Evolutionary conservation across 2,113 vertebrate species (phyloP).

Genomic region (Microtus montanus): DNA sequence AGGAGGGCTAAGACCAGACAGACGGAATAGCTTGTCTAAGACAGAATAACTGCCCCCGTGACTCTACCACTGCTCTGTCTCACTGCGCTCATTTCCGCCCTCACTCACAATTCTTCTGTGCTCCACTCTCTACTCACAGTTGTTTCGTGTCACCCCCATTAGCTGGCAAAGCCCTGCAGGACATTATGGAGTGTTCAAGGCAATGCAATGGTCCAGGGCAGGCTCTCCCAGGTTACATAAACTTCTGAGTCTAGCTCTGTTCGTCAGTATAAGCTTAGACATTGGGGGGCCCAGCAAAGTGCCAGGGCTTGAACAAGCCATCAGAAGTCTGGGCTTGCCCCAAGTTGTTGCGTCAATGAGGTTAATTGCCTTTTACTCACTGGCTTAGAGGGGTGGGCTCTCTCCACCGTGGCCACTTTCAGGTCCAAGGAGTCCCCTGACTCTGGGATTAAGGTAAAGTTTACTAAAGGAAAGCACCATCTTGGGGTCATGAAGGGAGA

Average conservation of each 20-base stretch:
- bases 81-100: not conserved
- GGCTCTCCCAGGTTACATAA: not conserved
- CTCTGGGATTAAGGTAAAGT: not conserved
- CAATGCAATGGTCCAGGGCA: not conserved
- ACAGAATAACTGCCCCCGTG: slow-evolving; percentile 32
- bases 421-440: not conserved
- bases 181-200: not conserved
- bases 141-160: not conserved
- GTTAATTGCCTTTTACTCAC: fast-evolving
- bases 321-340: not conserved
- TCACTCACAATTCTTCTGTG: not conserved
- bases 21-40: slow-evolving; percentile 39
- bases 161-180: not conserved
- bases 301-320: not conserved
- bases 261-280: not conserved
- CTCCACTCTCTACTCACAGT: not conserved
- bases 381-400: fast-evolving
- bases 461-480: not conserved
- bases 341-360: not conserved
- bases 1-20: not conserved
- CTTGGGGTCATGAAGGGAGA: slow-evolving; percentile 59
- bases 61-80: not conserved
- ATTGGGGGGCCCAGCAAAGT: not conserved
- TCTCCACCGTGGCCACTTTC: not conserved
- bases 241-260: not conserved